Base-by-base conservation (phyloP, 2,888 invertebrate genomes). In the Drosophila quasianomalipes region DNA sequence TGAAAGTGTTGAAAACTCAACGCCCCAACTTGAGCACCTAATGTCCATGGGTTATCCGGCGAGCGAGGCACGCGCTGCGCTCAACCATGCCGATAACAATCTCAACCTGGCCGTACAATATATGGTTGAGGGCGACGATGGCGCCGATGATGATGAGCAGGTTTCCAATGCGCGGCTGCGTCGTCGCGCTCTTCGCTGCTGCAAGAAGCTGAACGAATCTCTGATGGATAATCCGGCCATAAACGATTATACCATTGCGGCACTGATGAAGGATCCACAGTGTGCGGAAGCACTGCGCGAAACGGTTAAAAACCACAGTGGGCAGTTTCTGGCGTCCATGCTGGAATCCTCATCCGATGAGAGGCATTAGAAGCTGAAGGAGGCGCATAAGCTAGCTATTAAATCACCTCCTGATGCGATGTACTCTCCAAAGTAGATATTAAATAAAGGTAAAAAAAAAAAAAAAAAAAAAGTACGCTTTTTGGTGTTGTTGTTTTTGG, bases 41-140 rank as follows among this genome's bases (percentile, higher is more conserved):
- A 67, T 80, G 0, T 67, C 66, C 91, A 99, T 99, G 99, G 99
- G 99, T 22, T 99, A 98, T 93, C 96, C 95, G 73, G 94, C 96
- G 84, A 94, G 91, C 22, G 94, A 96, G 93, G 98, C 98, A 1
- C 97, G 97, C 91, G 95, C 96, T 91, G 99, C 99, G 1, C 94
- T 99, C 64, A 95, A 97, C 74, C 98, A 98, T 4, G 98, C 98
- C 91, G 98, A 97, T 93, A 99, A 98, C 93, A 99, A 99, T 94
- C 97, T 99, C 12, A 98, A 99, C 93, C 95, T 98, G 93, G 99
- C 99, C 74, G 98, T 99, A 37, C 99, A 99, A 94, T 99, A 99
- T 94, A 95, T 99, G 84, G 95, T 98, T 89, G 97, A 96, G 75
- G 98, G 97, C 16, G 57, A 9, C 6, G 78, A 44, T 1, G 75